Evolutionary conservation across 2,113 vertebrate genomes (phyloP).

Genomic region (Gadus macrocephalus): DNA sequence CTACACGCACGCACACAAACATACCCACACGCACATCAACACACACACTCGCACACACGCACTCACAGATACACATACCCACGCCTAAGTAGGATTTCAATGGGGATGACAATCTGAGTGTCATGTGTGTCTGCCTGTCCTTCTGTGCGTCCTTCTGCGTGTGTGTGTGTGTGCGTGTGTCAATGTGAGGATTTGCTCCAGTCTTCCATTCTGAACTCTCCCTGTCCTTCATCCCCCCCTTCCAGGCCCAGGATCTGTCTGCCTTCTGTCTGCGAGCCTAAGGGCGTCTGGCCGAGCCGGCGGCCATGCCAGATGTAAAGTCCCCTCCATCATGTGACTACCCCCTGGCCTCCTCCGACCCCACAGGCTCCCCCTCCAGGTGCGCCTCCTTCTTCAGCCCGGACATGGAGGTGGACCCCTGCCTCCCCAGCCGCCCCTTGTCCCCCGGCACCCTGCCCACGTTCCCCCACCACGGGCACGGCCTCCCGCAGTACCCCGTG

Average conservation of each 20-base stretch:
- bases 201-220: background rate
- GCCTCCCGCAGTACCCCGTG: conserved; percentile 37
- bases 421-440: conserved; percentile 67
- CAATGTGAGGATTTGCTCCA: background rate
- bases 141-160: background rate
- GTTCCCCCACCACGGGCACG: conserved; percentile 70
- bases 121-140: background rate
- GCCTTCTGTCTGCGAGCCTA: conserved; percentile 34
- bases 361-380: conserved; percentile 65
- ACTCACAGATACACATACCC: too few species aligned
- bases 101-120: too few species aligned
- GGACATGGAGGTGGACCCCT: conserved; percentile 75
- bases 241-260: conserved; percentile 45
- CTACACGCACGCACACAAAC: too few species aligned
- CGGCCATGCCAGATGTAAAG: conserved; percentile 74
- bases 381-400: conserved; percentile 63
- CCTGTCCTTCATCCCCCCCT: conserved; percentile 1
- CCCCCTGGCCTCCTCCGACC: conserved; percentile 57
- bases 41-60: too few species aligned
- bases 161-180: background rate
- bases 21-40: too few species aligned
- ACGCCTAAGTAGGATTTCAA: too few species aligned
- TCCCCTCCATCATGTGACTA: conserved; percentile 73
- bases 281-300: conserved; percentile 42
- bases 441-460: conserved; percentile 67